A percentile compares a stretch with the other conserved stretches of the same genome.
These are phyloP conservation scores for Resseliella maxima DNA, from an alignment of 2,888 invertebrate genomes.

Conservation along the genomic window DNA sequence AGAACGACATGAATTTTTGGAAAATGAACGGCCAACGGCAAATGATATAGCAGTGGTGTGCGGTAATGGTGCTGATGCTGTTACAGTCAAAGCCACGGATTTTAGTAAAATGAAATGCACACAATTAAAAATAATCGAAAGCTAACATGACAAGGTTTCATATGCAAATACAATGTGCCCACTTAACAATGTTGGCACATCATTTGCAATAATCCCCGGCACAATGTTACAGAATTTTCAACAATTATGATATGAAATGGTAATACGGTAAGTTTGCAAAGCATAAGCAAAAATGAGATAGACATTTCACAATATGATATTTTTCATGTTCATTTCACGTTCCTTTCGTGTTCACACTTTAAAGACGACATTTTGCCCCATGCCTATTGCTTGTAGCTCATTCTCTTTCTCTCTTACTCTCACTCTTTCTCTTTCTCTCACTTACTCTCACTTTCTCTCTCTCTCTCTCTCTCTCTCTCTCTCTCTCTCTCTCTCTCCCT, in stretches of 20 bases:
- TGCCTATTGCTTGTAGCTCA: neutral
- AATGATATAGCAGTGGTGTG: too few relatives aligned
- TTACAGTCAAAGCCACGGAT: neutral
- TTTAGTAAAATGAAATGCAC: neutral
- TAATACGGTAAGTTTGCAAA: neutral
- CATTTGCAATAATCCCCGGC: constrained; percentile 43
- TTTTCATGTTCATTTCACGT: constrained; percentile 6
- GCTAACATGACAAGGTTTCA: constrained; percentile 31
- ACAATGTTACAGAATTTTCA: constrained; percentile 47
- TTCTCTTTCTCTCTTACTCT: too few relatives aligned
- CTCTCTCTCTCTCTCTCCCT: too few relatives aligned
- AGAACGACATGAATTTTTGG: too few relatives aligned
- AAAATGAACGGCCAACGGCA: too few relatives aligned
- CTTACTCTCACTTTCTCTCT: neutral
- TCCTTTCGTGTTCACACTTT: constrained; percentile 43
- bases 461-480: too few relatives aligned
- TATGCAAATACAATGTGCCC: constrained; percentile 48
- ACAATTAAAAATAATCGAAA: constrained; percentile 16
- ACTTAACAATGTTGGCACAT: constrained; percentile 53
- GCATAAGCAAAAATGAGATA: neutral
- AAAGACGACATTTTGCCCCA: neutral
- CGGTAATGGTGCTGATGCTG: too few relatives aligned
- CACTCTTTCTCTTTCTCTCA: too few relatives aligned
- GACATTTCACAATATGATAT: neutral
- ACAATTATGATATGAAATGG: constrained; percentile 41